Evolutionary conservation across 1,140 invertebrate genomes (phyloP), one percentile per base, ranked within the genome.

Genomic region (Caerostris extrusa): DNA sequence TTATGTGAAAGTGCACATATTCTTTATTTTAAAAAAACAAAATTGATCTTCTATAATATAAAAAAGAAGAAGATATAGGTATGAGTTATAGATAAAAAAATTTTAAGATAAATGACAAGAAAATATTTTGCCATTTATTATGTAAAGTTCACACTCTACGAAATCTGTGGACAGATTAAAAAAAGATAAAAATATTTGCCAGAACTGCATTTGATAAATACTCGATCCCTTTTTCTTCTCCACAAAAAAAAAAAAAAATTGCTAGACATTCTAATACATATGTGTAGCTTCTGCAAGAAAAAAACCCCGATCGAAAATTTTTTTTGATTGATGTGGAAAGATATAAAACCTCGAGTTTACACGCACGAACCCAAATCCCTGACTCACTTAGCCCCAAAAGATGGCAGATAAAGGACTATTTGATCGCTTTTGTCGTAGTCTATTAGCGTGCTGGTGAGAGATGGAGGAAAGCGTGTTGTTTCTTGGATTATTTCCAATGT

Each of bases 401-500:
- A 77, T 12, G 71, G n/a, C 6, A 77, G n/a, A 8, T 53, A 77
- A 77, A 77, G n/a, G 4, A 77, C 10, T n/a, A 77, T 77, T 53
- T 77, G n/a, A 77, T 77, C n/a, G 71, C 50, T 19, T 10, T 5
- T 77, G n/a, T 77, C 34, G 10, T 19, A 19, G 50, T 3, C 6
- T 53, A 53, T 34, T 77, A 34, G 50, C 71, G n/a, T 77, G 7
- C 19, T 77, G 3, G 6, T 34, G 5, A 77, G 7, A 5, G 14
- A 6, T 77, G 71, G 34, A 77, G 8, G 5, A 19, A 77, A 53
- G 5, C 34, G 17, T 77, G n/a, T 34, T 77, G 17, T 14, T 34
- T 77, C 5, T 77, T 77, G 71, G 71, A 19, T 53, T 77, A n/a
- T 50, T 71, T 71, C 69, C 69, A 71, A 71, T 17, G 34, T n/a